These are phyloP conservation scores for Tromatobia lineatoria DNA, from an alignment of 2,888 invertebrate species.

Conservation along the genomic window DNA sequence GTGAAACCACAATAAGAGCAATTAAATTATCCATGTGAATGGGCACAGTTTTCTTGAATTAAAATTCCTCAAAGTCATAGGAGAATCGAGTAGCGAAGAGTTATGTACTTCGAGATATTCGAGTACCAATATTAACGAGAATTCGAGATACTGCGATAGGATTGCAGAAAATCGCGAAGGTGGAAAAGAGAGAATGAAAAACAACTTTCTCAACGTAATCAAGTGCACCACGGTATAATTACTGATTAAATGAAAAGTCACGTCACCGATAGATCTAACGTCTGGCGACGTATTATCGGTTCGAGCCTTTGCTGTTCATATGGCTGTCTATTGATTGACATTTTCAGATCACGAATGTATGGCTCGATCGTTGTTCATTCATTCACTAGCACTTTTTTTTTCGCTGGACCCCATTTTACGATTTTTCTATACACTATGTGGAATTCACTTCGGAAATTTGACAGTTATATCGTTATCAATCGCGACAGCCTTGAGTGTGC, in stretches of 20 bases:
- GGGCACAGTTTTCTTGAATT: slow-evolving; percentile 1
- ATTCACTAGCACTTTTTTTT: neutral
- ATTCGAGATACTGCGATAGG: slow-evolving; percentile 4
- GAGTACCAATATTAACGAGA: neutral
- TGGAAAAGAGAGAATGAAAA: slow-evolving; percentile 10
- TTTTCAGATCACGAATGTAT: slow-evolving; percentile 20
- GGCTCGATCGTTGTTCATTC: slow-evolving; percentile 4
- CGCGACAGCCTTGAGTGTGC: slow-evolving; percentile 3
- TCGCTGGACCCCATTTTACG: neutral
- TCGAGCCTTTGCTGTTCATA: slow-evolving; percentile 1
- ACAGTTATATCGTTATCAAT: slow-evolving; percentile 23
- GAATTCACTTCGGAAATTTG: neutral
- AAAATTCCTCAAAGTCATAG: slow-evolving; percentile 11
- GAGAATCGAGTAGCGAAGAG: neutral
- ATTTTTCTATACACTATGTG: neutral
- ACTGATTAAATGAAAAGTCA: neutral
- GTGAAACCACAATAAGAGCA: neutral
- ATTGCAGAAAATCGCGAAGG: slow-evolving; percentile 5
- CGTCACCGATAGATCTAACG: slow-evolving; percentile 20
- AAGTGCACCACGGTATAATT: slow-evolving; percentile 16
- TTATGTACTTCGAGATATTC: slow-evolving; percentile 18
- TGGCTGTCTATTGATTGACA: slow-evolving; percentile 15
- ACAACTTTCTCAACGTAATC: slow-evolving; percentile 26
- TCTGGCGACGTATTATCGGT: neutral
- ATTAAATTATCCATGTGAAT: neutral